Percentiles rank a stretch among this genome's conserved stretches.
These are phyloP conservation scores for Deilephila elpenor DNA, from an alignment of 2,888 invertebrate species.

Conservation along the genomic window DNA sequence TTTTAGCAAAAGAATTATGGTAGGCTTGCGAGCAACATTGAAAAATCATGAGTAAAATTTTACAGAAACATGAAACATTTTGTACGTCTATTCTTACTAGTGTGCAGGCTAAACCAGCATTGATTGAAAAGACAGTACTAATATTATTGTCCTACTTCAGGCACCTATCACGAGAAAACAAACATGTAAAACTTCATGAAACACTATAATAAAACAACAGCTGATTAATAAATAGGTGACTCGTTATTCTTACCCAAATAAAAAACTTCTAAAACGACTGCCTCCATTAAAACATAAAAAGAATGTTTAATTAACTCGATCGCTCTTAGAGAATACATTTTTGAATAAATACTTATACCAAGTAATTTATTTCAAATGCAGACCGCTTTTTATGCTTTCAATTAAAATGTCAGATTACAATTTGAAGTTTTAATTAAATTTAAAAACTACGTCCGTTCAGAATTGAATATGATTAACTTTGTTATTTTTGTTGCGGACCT, in stretches of 20 bases:
- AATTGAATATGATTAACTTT: not conserved
- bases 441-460: slow-evolving; percentile 7
- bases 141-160: too few species aligned
- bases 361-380: slow-evolving; percentile 22
- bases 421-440: slow-evolving; percentile 20
- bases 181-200: not conserved
- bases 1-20: too few species aligned
- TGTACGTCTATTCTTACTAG: too few species aligned
- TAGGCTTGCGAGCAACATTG: too few species aligned
- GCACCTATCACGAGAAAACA: not conserved
- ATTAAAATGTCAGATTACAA: slow-evolving; percentile 20
- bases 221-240: slow-evolving; percentile 15
- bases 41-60: too few species aligned
- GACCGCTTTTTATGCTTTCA: slow-evolving; percentile 5
- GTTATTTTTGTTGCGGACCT: not conserved
- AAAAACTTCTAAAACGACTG: slow-evolving; percentile 14
- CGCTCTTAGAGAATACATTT: slow-evolving; percentile 29
- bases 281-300: slow-evolving; percentile 33
- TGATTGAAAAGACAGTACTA: too few species aligned
- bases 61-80: too few species aligned
- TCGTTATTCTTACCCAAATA: slow-evolving; percentile 7
- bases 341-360: slow-evolving; percentile 8
- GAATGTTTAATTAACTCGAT: slow-evolving; percentile 41
- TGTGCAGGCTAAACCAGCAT: too few species aligned
- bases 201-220: slow-evolving; percentile 1